Evolutionary conservation across 2,888 invertebrate species (phyloP).

Genomic region (Apomyelois bistriatella): DNA sequence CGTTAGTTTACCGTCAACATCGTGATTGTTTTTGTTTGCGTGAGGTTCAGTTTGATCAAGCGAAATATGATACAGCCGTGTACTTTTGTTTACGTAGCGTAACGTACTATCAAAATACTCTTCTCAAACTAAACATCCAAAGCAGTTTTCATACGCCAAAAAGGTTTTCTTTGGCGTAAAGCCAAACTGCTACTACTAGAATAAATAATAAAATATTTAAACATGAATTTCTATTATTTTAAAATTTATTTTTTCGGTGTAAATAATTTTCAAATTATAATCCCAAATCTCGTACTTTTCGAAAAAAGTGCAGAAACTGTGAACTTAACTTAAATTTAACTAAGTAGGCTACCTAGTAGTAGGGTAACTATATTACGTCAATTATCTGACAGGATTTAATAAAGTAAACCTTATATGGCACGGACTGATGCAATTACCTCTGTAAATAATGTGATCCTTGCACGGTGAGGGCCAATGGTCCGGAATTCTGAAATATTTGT

Average conservation of each 20-base stretch:
- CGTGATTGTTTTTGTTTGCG: conserved; percentile 5
- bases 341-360: too few species aligned
- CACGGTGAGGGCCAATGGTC: not conserved
- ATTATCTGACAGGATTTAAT: too few species aligned
- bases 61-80: not conserved
- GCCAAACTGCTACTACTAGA: not conserved
- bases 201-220: not conserved
- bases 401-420: not conserved
- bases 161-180: conserved; percentile 1
- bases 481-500: conserved; percentile 25
- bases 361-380: too few species aligned
- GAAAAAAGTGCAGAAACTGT: too few species aligned
- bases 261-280: too few species aligned
- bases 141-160: not conserved
- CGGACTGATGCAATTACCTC: not conserved
- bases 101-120: conserved; percentile 4
- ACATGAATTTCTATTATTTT: too few species aligned
- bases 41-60: conserved; percentile 6
- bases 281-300: too few species aligned
- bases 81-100: not conserved
- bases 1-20: not conserved
- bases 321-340: too few species aligned
- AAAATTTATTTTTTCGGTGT: too few species aligned
- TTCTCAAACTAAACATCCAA: conserved; percentile 1
- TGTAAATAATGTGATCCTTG: not conserved